These are phyloP conservation scores for Falco peregrinus DNA, from an alignment of 2,797 vertebrate genomes.

Conservation along the genomic window DNA sequence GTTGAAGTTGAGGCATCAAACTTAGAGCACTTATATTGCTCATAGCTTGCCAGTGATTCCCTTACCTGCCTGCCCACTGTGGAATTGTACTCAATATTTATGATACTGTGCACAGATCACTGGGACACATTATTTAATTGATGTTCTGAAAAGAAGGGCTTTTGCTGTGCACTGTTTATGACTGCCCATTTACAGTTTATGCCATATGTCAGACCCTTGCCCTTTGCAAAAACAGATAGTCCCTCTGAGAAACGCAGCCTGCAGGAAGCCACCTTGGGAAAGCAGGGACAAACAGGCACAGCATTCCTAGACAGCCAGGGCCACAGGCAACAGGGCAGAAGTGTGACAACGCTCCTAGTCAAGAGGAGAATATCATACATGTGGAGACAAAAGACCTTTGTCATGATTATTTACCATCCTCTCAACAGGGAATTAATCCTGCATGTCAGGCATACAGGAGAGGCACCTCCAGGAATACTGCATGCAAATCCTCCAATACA, in stretches of 20 bases:
- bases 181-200: background rate
- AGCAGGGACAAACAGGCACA: background rate
- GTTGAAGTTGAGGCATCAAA: background rate
- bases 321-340: background rate
- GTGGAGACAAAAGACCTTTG: background rate
- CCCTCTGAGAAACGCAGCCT: background rate
- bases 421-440: background rate
- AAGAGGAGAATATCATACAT: background rate
- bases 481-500: background rate
- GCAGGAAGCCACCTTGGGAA: background rate
- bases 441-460: background rate
- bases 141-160: background rate
- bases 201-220: background rate
- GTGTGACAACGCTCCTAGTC: background rate
- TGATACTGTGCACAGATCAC: background rate
- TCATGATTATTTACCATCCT: background rate
- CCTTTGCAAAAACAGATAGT: background rate
- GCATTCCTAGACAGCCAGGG: background rate
- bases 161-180: background rate
- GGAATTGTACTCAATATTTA: background rate
- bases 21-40: background rate
- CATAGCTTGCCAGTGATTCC: background rate
- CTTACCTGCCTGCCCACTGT: background rate
- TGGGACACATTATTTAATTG: background rate
- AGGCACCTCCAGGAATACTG: background rate